These are phyloP conservation scores for Temnopleurus reevesii DNA, from an alignment of 53 echinoderm and acorn worm species.

Conservation along the genomic window DNA sequence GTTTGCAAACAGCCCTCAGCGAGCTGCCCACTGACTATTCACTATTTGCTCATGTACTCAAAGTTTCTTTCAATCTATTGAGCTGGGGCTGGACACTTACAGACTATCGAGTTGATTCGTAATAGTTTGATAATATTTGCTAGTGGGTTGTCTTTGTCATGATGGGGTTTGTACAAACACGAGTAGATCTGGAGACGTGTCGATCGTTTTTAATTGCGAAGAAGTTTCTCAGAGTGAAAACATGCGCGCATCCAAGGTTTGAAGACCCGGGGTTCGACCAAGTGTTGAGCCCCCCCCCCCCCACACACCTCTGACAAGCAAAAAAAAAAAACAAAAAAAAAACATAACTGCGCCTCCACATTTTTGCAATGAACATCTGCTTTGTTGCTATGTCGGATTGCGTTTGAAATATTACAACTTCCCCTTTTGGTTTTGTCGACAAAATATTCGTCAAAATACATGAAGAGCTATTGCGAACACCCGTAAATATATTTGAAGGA, in stretches of 20 bases:
- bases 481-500: too few species aligned
- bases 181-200: neutral
- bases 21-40: neutral
- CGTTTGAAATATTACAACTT: too few species aligned
- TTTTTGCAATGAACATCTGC: too few species aligned
- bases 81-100: neutral
- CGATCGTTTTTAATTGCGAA: neutral
- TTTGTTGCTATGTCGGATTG: too few species aligned
- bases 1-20: neutral
- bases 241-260: too few species aligned
- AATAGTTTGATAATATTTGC: constrained; percentile 30
- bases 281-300: neutral
- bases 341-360: too few species aligned
- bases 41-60: constrained; percentile 12
- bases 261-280: too few species aligned
- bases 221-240: neutral
- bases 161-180: neutral
- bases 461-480: too few species aligned
- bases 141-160: neutral
- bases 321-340: too few species aligned
- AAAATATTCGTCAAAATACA: too few species aligned
- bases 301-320: too few species aligned
- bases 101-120: neutral
- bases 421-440: too few species aligned
- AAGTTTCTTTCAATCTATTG: neutral